A percentile compares a stretch with the other conserved stretches of the same genome.
phyloP scores from a whole-genome alignment of 2,888 invertebrate genomes.

The Halictus ligatus region DNA sequence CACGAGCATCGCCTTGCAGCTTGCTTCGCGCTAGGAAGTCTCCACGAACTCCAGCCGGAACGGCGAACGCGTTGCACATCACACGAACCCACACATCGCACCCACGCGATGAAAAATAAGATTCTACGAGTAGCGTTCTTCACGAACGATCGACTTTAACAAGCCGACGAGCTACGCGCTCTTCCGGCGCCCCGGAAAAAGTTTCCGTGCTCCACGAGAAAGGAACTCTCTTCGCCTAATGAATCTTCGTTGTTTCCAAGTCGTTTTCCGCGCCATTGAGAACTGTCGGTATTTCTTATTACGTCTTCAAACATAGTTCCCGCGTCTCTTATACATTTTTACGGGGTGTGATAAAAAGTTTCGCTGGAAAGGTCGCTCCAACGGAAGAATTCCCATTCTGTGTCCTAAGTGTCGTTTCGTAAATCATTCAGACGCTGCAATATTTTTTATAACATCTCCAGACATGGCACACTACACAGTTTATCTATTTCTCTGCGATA shows the following conservation, averaged over 20 bases:
- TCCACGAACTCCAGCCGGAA: constrained; percentile 56
- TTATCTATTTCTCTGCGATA: neutral
- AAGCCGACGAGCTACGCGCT: constrained; percentile 59
- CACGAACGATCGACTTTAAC: constrained; percentile 65
- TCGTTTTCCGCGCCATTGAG: neutral
- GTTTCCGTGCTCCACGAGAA: constrained; percentile 25
- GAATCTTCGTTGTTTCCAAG: constrained; percentile 40
- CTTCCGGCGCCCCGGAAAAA: constrained; percentile 39
- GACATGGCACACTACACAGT: neutral
- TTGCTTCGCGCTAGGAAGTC: constrained; percentile 35
- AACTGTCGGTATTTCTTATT: neutral
- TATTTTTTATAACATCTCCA: neutral
- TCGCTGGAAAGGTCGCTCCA: neutral
- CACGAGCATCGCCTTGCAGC: neutral
- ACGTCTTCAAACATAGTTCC: neutral
- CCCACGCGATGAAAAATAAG: constrained; percentile 64
- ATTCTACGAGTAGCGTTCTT: constrained; percentile 38
- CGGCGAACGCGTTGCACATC: constrained; percentile 19
- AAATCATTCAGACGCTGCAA: neutral
- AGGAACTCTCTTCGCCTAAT: constrained; percentile 7
- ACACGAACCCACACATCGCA: constrained; percentile 56
- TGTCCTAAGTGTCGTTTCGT: neutral
- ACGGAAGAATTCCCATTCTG: neutral
- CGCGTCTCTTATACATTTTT: neutral
- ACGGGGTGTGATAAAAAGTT: neutral